Evolutionary conservation across 2,113 vertebrate genomes (phyloP), one percentile per base, ranked within the genome.

Genomic region (Perognathus longimembris): DNA sequence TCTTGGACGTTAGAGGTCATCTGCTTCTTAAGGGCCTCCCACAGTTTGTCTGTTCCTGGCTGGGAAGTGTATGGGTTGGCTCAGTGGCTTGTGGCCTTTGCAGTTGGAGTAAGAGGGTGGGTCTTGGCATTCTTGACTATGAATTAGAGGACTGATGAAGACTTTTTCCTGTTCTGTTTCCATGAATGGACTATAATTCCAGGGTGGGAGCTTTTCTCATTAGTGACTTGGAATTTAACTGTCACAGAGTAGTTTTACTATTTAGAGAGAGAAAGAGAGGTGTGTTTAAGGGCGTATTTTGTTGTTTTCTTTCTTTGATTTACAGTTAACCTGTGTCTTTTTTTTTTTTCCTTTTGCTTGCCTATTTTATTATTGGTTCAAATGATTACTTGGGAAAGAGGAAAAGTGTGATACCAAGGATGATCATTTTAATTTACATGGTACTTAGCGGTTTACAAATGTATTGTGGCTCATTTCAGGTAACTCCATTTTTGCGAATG

Each of bases 141-240:
- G 59, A 82, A 64, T 57, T 28, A 57, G 11, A 71, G 28, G 34
- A 4, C 34, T 38, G 34, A 67, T 79, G 67, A 83, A n/a, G 45
- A 38, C 79, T 79, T 67, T 32, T 81, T 32, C 14, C 30, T 78
- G 75, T 34, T 74, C 14, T 69, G 42, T 89, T 88, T 94, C 88
- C 63, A 22, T 74, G 78, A 78, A 81, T 79, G 69, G 81, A 34
- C 81, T 88, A 0, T 59, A 79, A 69, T 38, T 54, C 59, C 6
- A 57, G 80, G 50, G 4, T 64, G 4, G 59, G 42, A 30, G 7
- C 50, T 83, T 89, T 84, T 54, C 70, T 80, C 73, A 20, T 76
- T 86, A 80, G 70, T 80, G 42, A 85, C n/a, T n/a, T 38, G 63
- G 67, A 85, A 75, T 79, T 90, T n/a, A 95, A 66, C 54, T 38